Conservation (phyloP, 1,140 invertebrate genomes). For the Megalopta genalis region DNA sequence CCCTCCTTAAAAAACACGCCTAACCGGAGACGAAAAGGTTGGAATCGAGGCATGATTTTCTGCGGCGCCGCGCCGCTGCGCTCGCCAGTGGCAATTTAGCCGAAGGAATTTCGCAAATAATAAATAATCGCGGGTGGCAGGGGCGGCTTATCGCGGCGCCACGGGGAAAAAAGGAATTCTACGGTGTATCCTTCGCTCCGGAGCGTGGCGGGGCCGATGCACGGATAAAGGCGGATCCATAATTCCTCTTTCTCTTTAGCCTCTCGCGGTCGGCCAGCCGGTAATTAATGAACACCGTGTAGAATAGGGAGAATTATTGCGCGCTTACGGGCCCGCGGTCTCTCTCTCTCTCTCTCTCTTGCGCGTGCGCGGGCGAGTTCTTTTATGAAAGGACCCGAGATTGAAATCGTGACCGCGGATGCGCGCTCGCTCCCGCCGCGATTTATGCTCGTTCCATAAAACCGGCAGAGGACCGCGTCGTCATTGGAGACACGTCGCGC, state of each 20-base stretch:
- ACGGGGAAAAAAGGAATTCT: neutral
- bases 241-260: constrained; percentile 71
- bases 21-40: no score
- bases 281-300: constrained; percentile 75
- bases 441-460: constrained; percentile 61
- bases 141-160: constrained; percentile 50
- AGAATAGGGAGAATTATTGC: constrained; percentile 76
- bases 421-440: constrained; percentile 18
- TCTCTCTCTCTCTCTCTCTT: no score
- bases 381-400: constrained; percentile 65
- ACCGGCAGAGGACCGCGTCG: constrained; percentile 55
- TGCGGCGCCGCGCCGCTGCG: no score
- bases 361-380: constrained; percentile 52
- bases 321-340: constrained; percentile 61
- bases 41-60: no score
- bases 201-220: constrained; percentile 61
- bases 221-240: constrained; percentile 73
- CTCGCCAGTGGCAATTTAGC: neutral
- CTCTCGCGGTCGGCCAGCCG: constrained; percentile 48
- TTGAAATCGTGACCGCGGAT: constrained; percentile 63
- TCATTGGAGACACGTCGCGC: constrained; percentile 59
- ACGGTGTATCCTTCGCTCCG: constrained; percentile 51
- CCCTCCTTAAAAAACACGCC: no score
- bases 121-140: constrained; percentile 53
- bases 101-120: constrained; percentile 47